phyloP scores from a whole-genome alignment of 2,888 invertebrate species.

The Drosophila kokeensis region DNA sequence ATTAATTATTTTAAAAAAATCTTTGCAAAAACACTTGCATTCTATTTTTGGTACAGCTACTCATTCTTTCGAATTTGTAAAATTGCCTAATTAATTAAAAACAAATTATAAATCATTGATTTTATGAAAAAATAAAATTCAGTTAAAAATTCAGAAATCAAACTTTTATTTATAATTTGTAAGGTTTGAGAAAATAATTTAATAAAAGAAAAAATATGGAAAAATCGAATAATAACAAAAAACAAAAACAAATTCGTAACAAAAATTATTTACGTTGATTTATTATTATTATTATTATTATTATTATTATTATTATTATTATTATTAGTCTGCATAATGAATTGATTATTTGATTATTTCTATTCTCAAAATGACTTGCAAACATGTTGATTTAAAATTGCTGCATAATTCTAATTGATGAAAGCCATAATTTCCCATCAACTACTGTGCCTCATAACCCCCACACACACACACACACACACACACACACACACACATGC shows the following conservation, averaged over 20 bases:
- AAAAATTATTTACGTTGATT: background rate
- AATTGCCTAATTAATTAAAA: background rate
- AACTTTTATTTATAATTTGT: background rate
- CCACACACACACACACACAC: slow-evolving; percentile 11
- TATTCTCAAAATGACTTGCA: background rate
- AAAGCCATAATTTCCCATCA: background rate
- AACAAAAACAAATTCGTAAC: background rate
- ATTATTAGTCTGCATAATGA: background rate
- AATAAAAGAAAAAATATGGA: background rate
- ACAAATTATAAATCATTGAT: background rate
- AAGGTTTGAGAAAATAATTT: too few relatives aligned
- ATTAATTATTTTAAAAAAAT: background rate
- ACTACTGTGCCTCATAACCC: slow-evolving; percentile 37
- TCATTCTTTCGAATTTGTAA: background rate
- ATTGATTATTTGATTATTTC: background rate
- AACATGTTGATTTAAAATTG: background rate
- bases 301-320: too few relatives aligned
- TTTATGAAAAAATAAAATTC: too few relatives aligned
- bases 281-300: too few relatives aligned
- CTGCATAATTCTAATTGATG: background rate
- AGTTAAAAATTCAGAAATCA: background rate
- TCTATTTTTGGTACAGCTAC: background rate
- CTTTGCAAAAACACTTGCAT: background rate
- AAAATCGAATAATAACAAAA: background rate
- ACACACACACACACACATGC: slow-evolving; percentile 48